Evolutionary conservation across 1,140 invertebrate species (phyloP).

Genomic region (Papilio xuthus): DNA sequence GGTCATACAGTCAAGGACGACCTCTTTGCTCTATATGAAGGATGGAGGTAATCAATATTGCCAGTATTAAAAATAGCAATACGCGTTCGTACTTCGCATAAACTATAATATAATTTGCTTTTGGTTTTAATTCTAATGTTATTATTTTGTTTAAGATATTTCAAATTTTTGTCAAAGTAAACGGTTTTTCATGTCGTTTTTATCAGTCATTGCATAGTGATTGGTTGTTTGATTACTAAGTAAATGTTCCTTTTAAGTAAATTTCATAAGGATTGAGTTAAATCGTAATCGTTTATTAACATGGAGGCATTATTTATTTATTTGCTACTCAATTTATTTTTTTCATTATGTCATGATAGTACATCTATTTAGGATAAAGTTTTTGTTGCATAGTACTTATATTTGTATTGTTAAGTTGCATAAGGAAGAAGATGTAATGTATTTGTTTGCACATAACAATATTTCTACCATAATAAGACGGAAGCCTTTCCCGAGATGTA

Average conservation of each 20-base stretch:
- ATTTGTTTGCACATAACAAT: background rate
- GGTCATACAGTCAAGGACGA: constrained; percentile 42
- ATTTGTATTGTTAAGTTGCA: background rate
- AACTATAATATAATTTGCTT: background rate
- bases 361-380: background rate
- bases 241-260: no score
- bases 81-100: background rate
- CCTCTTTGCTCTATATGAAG: constrained; percentile 10
- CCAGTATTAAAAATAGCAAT: background rate
- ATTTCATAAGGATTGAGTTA: no score
- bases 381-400: background rate
- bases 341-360: no score
- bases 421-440: background rate
- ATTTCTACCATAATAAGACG: background rate
- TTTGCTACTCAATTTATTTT: no score
- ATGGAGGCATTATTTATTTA: no score
- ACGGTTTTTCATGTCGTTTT: no score
- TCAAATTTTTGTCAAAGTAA: background rate
- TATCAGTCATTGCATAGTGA: no score
- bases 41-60: constrained; percentile 25
- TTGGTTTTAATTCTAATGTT: background rate
- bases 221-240: no score
- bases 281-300: no score
- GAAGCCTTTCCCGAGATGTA: background rate
- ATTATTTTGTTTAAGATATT: background rate